Percentiles rank a stretch among this genome's conserved stretches.
Conservation (phyloP, 2,113 vertebrate genomes). For the Strigops habroptila region DNA sequence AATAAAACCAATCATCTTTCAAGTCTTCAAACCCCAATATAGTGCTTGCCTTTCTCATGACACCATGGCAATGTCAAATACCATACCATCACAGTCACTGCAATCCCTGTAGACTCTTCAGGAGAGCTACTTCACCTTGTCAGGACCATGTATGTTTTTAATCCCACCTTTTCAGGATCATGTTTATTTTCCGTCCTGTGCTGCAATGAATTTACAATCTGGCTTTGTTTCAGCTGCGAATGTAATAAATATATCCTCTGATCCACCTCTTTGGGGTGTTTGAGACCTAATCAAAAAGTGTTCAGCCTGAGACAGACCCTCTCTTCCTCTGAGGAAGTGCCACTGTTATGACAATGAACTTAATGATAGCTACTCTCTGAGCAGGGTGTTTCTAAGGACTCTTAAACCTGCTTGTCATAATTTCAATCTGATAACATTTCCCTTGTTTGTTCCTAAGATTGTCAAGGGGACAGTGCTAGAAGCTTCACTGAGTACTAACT, state of each 20-base stretch:
- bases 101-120: background rate
- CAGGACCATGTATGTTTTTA: background rate
- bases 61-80: background rate
- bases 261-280: background rate
- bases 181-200: background rate
- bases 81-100: background rate
- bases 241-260: background rate
- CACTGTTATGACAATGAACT: background rate
- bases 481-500: background rate
- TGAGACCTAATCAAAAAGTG: background rate
- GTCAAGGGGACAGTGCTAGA: background rate
- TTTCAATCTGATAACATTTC: background rate
- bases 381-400: background rate
- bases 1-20: background rate
- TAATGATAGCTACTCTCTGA: background rate
- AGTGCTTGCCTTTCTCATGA: background rate
- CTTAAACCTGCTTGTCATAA: background rate
- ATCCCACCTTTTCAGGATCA: background rate
- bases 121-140: background rate
- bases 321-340: background rate
- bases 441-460: background rate
- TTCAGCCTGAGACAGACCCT: background rate
- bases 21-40: background rate
- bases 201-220: background rate
- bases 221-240: background rate